Base-by-base conservation (phyloP, 2,888 invertebrate species). In the Drosophila mercatorum region DNA sequence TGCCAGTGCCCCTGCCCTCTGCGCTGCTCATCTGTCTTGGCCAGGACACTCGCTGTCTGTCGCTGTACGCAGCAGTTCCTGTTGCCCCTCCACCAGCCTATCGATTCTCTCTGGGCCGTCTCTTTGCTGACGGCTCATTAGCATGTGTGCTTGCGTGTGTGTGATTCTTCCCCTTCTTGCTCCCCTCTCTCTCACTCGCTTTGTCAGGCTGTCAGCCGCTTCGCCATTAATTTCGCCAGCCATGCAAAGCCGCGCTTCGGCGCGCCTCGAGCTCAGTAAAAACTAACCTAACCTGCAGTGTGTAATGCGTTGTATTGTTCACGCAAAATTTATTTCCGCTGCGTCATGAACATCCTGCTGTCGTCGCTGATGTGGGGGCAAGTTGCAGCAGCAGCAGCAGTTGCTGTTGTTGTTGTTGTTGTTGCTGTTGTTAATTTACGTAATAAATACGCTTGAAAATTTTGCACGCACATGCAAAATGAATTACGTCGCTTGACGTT, bases 391-490 rank as follows among this genome's bases (percentile, higher is more conserved):
- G 67, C 17, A 17, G 0, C 17, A 17, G 17, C 17, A 17, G 17
- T 26, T 55, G 67, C 0, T 65, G 60, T 17, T 57, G 44, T 1
- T 68, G 68, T 26, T 55, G 67, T 1, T 65, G 60, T 7, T 58
- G 64, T 55, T 72, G 75, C 72, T 82, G 72, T 75, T 86, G 81
- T 84, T 88, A 83, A 88, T 89, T 88, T 86, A 81, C 88, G 88
- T 86, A 89, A 86, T 88, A 89, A 84, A 84, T 82, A 86, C 83
- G 83, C 84, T 82, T 84, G 84, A 81, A 84, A 81, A 85, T 81
- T 81, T 79, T 87, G 89, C 90, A 88, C 85, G 87, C 88, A 88
- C 89, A 89, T 83, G 81, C 86, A 85, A 89, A 84, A 88, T 88
- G 87, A 85, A 88, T 89, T 80, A 85, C 83, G 74, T 78, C 73